Evolutionary conservation across 2,888 invertebrate genomes (phyloP).

Genomic region (Branchellion lobata): DNA sequence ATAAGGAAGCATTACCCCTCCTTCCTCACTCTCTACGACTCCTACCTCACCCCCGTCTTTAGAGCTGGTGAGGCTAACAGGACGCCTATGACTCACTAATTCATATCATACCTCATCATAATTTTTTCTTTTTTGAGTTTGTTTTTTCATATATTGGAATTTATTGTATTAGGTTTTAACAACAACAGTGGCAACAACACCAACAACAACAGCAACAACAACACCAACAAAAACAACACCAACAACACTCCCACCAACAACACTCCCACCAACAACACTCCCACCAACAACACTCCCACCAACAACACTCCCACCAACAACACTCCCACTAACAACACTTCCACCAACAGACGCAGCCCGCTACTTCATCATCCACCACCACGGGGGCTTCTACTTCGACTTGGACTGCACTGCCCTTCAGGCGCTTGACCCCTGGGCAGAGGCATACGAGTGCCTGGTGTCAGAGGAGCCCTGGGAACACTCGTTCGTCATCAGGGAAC

Average conservation of each 20-base stretch:
- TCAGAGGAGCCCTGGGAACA: constrained; percentile 51
- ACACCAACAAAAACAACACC: neutral
- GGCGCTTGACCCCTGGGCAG: constrained; percentile 49
- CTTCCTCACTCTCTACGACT: constrained; percentile 45
- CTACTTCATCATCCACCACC: constrained; percentile 51
- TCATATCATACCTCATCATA: neutral
- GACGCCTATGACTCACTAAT: neutral
- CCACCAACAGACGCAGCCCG: constrained; percentile 49
- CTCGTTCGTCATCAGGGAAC: constrained; percentile 47
- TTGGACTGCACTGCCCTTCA: constrained; percentile 49
- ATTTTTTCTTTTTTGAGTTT: neutral
- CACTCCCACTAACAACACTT: neutral
- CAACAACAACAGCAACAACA: no score
- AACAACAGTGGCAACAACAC: no score
- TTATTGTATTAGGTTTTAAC: neutral
- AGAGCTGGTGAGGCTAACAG: constrained; percentile 40
- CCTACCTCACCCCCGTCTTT: constrained; percentile 46
- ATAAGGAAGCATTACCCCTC: constrained; percentile 55
- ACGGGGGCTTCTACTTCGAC: constrained; percentile 52
- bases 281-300: no score
- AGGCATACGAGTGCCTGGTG: constrained; percentile 48
- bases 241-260: neutral
- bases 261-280: neutral
- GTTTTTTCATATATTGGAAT: neutral
- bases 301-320: no score